Evolutionary conservation across 2,113 vertebrate genomes (phyloP), one percentile per base, ranked within the genome.

Genomic region (Monopterus albus): DNA sequence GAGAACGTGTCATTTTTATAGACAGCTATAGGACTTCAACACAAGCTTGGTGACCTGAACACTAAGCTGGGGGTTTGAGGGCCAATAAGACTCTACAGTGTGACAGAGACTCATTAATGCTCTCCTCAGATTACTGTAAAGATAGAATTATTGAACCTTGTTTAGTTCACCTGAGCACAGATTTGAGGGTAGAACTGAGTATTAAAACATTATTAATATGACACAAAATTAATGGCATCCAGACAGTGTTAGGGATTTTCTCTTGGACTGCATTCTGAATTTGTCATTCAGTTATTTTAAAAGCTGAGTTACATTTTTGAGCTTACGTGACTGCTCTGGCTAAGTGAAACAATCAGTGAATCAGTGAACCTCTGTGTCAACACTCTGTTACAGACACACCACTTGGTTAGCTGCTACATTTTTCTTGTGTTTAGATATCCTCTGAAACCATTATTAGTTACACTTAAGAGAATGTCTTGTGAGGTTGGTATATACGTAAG

Each of bases 1-100:
- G 36, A 53, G 61, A 59, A 72, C 1, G 38, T 46, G 56, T 69
- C 63, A 26, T 6, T 49, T 67, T 51, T 18, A 56, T 6, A 36
- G 36, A 70, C 47, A 1, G 40, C 67, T 46, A 2, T 14, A 42
- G 65, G 40, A 53, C 23, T 42, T 43, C 47, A 47, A 23, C 69
- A 40, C 39, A 14, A 50, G n/a, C 61, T 26, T 0, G 13, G n/a
- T 39, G 36, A 49, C 55, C 2, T 0, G 7, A 1, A 58, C 50
- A 31, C 25, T 42, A 3, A 17, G 31, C 7, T 13, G 9, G 2
- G 35, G 23, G 15, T 29, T 28, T 38, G 3, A 28, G 42, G 23
- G 21, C 25, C n/a, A 20, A 12, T 25, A 6, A 9, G 20, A 31
- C 20, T 29, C 39, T 42, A 17, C 7, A 13, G 21, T 47, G 35